Percentiles rank a stretch among this genome's conserved stretches.
Evolutionary conservation across 2,113 vertebrate species (phyloP).

Genomic region (Sciurus niger): DNA sequence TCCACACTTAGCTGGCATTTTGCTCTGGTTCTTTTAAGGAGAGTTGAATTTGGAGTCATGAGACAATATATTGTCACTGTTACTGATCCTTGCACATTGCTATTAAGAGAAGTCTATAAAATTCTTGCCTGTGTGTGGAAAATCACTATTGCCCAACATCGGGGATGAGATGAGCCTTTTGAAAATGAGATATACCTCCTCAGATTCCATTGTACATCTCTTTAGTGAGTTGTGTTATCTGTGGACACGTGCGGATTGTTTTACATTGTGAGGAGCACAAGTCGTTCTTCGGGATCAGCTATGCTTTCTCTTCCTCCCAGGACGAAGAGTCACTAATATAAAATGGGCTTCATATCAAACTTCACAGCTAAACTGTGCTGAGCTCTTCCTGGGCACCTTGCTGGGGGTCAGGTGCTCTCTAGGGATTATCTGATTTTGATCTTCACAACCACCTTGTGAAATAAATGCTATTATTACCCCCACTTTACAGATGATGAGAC

Average conservation of each 20-base stretch:
- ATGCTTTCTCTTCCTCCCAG: not conserved
- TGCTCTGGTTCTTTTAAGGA: constrained; percentile 63
- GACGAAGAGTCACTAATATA: not conserved
- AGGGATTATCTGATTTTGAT: not conserved
- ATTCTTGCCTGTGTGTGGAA: constrained; percentile 80
- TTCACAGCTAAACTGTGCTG: not conserved
- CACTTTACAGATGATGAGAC: not conserved
- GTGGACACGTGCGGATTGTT: not conserved
- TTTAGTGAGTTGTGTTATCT: constrained; percentile 53
- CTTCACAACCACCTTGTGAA: not conserved
- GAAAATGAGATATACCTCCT: constrained; percentile 66
- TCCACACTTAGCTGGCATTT: constrained; percentile 77
- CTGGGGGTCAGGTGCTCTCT: not conserved
- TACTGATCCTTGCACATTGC: constrained; percentile 66
- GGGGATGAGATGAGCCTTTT: constrained; percentile 59
- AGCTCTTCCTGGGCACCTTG: too few relatives aligned
- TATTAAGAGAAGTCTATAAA: constrained; percentile 84
- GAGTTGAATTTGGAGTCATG: constrained; percentile 74
- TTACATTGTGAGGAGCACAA: not conserved
- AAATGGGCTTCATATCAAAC: not conserved
- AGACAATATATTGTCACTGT: constrained; percentile 81
- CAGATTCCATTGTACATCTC: not conserved
- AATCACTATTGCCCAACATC: constrained; percentile 67
- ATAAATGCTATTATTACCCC: not conserved
- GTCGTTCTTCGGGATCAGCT: not conserved